Evolutionary conservation across 2,888 invertebrate genomes (phyloP).

Genomic region (Agrotis segetum): DNA sequence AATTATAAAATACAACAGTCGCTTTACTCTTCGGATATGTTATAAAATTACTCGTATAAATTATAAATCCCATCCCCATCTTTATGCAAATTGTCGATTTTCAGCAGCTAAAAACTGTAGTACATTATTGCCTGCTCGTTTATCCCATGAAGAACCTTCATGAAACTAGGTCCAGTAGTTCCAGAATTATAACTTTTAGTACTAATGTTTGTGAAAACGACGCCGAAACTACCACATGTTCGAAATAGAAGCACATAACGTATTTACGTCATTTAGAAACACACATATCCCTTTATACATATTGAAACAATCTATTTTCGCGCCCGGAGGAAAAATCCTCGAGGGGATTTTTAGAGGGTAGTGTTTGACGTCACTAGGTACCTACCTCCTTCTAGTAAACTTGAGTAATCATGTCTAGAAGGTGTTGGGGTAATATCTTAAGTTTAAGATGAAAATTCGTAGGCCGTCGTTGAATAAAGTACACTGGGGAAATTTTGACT

Average conservation of each 20-base stretch:
- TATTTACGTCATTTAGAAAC: slow-evolving; percentile 50
- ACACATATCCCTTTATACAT: slow-evolving; percentile 19
- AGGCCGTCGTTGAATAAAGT: slow-evolving; percentile 41
- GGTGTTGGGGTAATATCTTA: slow-evolving; percentile 45
- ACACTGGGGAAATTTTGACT: slow-evolving; percentile 53
- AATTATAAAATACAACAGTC: no score
- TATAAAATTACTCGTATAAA: no score
- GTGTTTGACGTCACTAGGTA: slow-evolving; percentile 12
- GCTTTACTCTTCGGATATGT: background rate
- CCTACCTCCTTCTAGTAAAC: slow-evolving; percentile 34
- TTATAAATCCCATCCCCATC: no score
- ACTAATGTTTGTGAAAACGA: slow-evolving; percentile 50
- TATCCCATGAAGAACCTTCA: slow-evolving; percentile 31
- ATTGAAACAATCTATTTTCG: slow-evolving; percentile 43
- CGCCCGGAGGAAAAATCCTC: slow-evolving; percentile 17
- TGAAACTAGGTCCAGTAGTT: slow-evolving; percentile 51
- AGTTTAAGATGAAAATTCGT: slow-evolving; percentile 52
- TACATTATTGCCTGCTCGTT: slow-evolving; percentile 28
- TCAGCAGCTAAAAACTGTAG: slow-evolving; percentile 11
- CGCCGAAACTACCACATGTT: slow-evolving; percentile 28
- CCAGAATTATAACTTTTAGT: slow-evolving; percentile 54
- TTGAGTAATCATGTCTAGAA: slow-evolving; percentile 41
- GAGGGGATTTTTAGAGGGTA: slow-evolving; percentile 36
- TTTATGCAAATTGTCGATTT: slow-evolving; percentile 11
- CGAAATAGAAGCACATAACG: slow-evolving; percentile 46